A percentile compares a stretch with the other conserved stretches of the same genome.
Evolutionary conservation across 2,797 vertebrate species (phyloP).

Genomic region (Micromesistius poutassou): DNA sequence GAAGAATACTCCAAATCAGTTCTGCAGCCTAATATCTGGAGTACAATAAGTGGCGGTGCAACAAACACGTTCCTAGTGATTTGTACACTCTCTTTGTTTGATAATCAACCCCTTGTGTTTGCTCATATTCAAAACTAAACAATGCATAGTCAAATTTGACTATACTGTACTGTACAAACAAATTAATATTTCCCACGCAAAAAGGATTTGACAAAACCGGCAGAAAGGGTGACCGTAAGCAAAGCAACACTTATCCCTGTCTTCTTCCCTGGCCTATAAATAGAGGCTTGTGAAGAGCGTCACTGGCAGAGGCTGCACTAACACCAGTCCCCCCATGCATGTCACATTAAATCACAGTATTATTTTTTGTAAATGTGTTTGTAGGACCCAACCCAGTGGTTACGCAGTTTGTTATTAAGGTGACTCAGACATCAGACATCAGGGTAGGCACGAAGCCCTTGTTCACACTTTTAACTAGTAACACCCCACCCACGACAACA

Average conservation of each 20-base stretch:
- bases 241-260: slow-evolving; percentile 3
- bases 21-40: slow-evolving; percentile 37
- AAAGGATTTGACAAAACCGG: background rate
- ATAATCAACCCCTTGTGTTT: background rate
- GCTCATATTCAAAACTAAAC: no score
- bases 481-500: background rate
- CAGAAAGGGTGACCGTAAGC: background rate
- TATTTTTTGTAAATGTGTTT: background rate
- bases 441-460: background rate
- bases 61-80: background rate
- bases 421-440: background rate
- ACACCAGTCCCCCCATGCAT: background rate
- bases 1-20: slow-evolving; percentile 16
- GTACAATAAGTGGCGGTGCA: background rate
- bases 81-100: background rate
- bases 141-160: background rate
- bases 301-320: slow-evolving; percentile 19
- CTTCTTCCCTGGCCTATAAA: slow-evolving; percentile 23
- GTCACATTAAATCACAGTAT: slow-evolving; percentile 29
- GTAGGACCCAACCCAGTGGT: background rate
- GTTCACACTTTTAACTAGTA: background rate
- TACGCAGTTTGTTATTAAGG: background rate
- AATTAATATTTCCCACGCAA: background rate
- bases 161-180: background rate
- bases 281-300: slow-evolving; percentile 24